Evolutionary conservation across 2,113 vertebrate species (phyloP).

Genomic region (Sisor rabdophorus): DNA sequence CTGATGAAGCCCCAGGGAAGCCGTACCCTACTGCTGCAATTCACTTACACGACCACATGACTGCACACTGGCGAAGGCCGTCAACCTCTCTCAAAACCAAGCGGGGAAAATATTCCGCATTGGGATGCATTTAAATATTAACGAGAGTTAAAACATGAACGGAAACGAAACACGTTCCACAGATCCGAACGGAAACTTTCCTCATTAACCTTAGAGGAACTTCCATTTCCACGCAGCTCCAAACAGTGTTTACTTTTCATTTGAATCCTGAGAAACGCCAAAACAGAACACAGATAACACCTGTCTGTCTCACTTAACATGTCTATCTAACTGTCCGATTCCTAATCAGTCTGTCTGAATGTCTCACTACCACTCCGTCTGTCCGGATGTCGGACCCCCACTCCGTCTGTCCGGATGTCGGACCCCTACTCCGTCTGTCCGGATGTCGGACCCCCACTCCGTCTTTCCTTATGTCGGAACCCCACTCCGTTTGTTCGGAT

Average conservation of each 20-base stretch:
- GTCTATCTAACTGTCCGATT: too few relatives aligned
- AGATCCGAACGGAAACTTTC: background rate
- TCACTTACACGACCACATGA: slow-evolving; percentile 6
- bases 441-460: too few relatives aligned
- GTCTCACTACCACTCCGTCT: too few relatives aligned
- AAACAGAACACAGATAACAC: too few relatives aligned
- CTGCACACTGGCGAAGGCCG: background rate
- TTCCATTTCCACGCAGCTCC: background rate
- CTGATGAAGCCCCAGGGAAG: background rate
- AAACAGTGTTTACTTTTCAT: background rate
- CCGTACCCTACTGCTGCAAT: slow-evolving; percentile 24
- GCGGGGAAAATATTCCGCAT: background rate
- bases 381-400: too few relatives aligned
- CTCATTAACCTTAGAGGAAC: background rate
- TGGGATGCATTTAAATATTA: background rate
- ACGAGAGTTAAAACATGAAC: too few relatives aligned
- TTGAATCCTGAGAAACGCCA: background rate
- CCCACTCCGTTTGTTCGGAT: too few relatives aligned
- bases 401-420: too few relatives aligned
- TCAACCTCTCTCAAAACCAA: background rate
- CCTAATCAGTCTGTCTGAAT: too few relatives aligned
- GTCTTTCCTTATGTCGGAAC: too few relatives aligned
- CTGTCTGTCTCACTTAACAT: too few relatives aligned
- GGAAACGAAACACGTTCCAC: background rate
- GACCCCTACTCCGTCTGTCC: too few relatives aligned